Conservation (phyloP, 2,113 vertebrate species). For the Plecturocebus donacophilus region DNA sequence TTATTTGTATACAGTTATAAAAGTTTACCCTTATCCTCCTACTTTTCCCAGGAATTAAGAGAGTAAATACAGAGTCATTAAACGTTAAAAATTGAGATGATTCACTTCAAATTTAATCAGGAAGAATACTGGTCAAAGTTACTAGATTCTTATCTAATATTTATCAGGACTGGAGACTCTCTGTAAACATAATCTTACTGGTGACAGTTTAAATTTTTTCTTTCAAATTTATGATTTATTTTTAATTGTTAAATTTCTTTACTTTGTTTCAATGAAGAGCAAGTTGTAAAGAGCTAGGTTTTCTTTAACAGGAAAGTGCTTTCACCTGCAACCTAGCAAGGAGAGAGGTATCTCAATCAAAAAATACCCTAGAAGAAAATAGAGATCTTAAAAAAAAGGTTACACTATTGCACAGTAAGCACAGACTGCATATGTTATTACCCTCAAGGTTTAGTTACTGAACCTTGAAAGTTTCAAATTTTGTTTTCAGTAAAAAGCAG, state of each 20-base stretch:
- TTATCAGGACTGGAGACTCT: background rate
- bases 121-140: background rate
- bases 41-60: background rate
- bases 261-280: background rate
- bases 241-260: slow-evolving; percentile 22
- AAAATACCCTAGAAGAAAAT: background rate
- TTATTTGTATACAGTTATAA: background rate
- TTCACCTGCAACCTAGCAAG: too few species aligned
- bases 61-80: background rate
- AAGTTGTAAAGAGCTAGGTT: background rate
- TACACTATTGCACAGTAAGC: background rate
- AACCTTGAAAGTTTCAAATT: slow-evolving; percentile 49
- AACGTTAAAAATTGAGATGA: background rate
- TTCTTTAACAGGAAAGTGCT: background rate
- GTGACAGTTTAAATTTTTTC: background rate
- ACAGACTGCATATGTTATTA: background rate
- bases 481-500: slow-evolving; percentile 35
- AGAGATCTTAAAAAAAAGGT: background rate
- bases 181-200: background rate
- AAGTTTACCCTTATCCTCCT: background rate
- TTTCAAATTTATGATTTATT: background rate
- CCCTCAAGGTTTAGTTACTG: background rate
- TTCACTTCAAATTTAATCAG: background rate
- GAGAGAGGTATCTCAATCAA: slow-evolving; percentile 28
- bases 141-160: background rate